These are phyloP conservation scores for Oreochromis spilurus DNA, from an alignment of 2,113 vertebrate genomes.

Conservation along the genomic window DNA sequence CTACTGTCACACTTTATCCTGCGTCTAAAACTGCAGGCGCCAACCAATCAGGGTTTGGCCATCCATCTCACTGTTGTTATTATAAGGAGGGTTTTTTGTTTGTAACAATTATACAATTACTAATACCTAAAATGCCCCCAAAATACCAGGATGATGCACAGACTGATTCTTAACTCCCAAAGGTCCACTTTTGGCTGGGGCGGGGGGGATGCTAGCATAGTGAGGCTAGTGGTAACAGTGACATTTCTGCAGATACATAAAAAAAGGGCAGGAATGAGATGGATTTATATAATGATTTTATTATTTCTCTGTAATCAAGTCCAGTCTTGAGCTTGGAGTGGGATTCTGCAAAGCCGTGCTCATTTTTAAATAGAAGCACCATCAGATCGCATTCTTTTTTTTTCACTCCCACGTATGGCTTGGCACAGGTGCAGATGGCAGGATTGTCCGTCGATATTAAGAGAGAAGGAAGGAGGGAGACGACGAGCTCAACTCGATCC, in stretches of 20 bases:
- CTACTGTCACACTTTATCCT: background rate
- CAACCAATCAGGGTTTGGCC: background rate
- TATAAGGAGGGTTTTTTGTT: background rate
- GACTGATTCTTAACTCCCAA: background rate
- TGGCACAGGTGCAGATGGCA: background rate
- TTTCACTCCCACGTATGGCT: background rate
- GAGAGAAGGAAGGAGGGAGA: background rate
- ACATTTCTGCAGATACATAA: background rate
- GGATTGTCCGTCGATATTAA: background rate
- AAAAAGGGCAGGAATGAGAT: background rate
- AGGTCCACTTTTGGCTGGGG: background rate
- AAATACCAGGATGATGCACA: background rate
- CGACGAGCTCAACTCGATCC: background rate
- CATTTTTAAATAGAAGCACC: background rate
- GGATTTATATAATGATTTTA: background rate
- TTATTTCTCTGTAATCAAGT: background rate
- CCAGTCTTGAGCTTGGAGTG: background rate
- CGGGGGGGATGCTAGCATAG: background rate
- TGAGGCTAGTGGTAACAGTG: background rate
- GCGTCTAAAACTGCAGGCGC: background rate
- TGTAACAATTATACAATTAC: background rate
- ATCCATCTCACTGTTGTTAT: background rate
- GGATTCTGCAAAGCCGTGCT: background rate
- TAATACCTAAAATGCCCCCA: background rate
- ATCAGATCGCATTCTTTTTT: rapidly evolving